Percentiles rank a stretch among this genome's conserved stretches.
phyloP scores from a whole-genome alignment of 2,888 invertebrate genomes.

The Drosophila quinaria region DNA sequence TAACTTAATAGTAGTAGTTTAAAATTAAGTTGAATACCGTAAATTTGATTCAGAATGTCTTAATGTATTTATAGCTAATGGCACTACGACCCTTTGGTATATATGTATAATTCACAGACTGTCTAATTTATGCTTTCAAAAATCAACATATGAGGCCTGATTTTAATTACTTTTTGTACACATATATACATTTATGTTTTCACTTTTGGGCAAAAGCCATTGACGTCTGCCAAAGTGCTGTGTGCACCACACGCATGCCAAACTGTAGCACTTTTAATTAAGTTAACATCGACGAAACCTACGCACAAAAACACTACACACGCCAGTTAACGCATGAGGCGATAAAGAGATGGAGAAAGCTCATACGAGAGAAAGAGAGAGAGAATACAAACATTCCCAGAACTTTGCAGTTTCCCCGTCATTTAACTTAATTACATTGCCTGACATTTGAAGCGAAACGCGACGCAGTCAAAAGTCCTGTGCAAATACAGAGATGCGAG shows the following conservation, averaged over 20 bases:
- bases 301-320: constrained; percentile 25
- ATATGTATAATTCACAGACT: constrained; percentile 44
- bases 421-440: constrained; percentile 77
- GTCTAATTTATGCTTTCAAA: constrained; percentile 54
- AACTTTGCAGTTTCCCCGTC: constrained; percentile 72
- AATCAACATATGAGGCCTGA: constrained; percentile 54
- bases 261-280: constrained; percentile 69
- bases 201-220: constrained; percentile 35
- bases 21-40: background rate
- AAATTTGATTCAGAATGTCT: constrained; percentile 3
- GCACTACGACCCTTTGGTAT: constrained; percentile 31
- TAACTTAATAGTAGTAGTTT: background rate
- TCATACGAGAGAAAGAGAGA: background rate
- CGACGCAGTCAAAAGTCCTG: constrained; percentile 46
- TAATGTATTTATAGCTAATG: constrained; percentile 10
- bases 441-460: constrained; percentile 59
- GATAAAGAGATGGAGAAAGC: background rate
- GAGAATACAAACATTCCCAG: constrained; percentile 48
- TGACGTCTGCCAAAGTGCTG: constrained; percentile 38
- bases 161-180: constrained; percentile 70
- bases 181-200: constrained; percentile 42
- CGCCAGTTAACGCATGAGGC: constrained; percentile 8
- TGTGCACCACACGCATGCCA: constrained; percentile 30
- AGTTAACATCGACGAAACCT: constrained; percentile 60
- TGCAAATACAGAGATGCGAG: constrained; percentile 20